phyloP scores from a whole-genome alignment of 2,113 vertebrate genomes.

The Thymallus thymallus region DNA sequence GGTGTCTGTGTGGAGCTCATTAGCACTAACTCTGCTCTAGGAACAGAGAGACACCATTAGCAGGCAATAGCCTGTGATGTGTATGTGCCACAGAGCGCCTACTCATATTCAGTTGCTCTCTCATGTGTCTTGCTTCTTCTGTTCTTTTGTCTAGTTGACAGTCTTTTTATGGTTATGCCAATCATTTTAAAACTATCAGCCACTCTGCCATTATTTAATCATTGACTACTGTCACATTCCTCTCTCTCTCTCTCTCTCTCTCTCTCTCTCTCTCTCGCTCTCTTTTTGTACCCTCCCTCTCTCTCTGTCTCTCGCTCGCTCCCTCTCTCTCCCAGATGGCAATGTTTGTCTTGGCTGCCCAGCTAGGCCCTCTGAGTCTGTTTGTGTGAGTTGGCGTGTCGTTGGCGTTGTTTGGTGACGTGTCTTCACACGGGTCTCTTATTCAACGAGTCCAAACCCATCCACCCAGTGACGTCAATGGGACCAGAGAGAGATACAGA shows the following conservation, averaged over 20 bases:
- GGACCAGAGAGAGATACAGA: conserved; percentile 6
- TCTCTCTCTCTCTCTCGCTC: conserved; percentile 14
- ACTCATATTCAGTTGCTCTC: conserved; percentile 6
- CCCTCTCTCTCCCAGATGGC: conserved; percentile 31
- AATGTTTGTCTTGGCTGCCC: conserved; percentile 29
- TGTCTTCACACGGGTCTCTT: conserved; percentile 41
- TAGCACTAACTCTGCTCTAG: background rate
- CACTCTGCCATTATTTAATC: conserved; percentile 52
- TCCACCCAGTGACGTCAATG: conserved; percentile 37
- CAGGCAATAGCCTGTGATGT: background rate
- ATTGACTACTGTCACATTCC: background rate
- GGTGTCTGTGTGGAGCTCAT: background rate
- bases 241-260: background rate
- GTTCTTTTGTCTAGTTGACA: conserved; percentile 35
- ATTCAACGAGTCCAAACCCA: conserved; percentile 27
- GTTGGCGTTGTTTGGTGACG: conserved; percentile 46
- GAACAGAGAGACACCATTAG: conserved; percentile 38
- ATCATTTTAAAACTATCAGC: conserved; percentile 45
- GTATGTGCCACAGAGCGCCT: background rate
- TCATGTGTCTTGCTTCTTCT: conserved; percentile 21
- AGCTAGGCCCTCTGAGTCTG: conserved; percentile 18
- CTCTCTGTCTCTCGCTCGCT: background rate
- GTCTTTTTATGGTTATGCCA: conserved; percentile 14
- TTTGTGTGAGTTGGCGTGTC: conserved; percentile 28
- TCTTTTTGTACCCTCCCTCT: conserved; percentile 9